Evolutionary conservation across 2,113 vertebrate species (phyloP), one percentile per base, ranked within the genome.

Genomic region (Tragelaphus scriptus): DNA sequence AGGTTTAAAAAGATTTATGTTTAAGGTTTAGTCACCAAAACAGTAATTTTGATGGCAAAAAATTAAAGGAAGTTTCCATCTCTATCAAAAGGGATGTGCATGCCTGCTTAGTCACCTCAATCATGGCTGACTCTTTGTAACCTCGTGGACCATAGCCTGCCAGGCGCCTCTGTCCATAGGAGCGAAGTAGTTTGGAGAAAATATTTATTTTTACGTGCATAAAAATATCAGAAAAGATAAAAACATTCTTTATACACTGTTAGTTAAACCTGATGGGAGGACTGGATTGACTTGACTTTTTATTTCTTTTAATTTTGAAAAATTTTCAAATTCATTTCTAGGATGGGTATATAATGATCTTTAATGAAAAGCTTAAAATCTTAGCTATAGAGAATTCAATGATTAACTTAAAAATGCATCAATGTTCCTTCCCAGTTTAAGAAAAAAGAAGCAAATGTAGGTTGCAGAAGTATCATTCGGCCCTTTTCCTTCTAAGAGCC

Each of bases 391-490:
- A 96, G 82, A 36, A 13, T 90, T 56, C 59, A 96, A 88, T 88
- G 94, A 21, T 56, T 86, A 84, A 86, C 88, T 92, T 80, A 91
- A 85, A 95, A 98, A 44, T 58, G n/a, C 95, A 97, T 85, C 85
- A 95, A 23, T 92, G 77, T 84, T 97, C 97, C 88, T 85, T 97
- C 96, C 87, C 80, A 97, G 91, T 97, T 98, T 97, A 98, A 97
- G 92, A 21, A 80, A 92, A 96, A 32, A 96, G 28, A n/a, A 58
- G 17, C 3, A 49, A 49, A 28, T 19, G 32, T 19, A 91, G 2
- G 80, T 96, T 91, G 56, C 75, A 86, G 44, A 75, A 7, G n/a
- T 80, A 47, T 8, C 12, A 65, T 10, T 30, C 91, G 40, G 1
- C 5, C 7, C 12, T 21, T 61, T 95, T 86, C 32, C 85, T 90